Percentiles rank a stretch among this genome's conserved stretches.
Evolutionary conservation across 2,797 vertebrate genomes (phyloP).

Genomic region (Amniataba percoides): DNA sequence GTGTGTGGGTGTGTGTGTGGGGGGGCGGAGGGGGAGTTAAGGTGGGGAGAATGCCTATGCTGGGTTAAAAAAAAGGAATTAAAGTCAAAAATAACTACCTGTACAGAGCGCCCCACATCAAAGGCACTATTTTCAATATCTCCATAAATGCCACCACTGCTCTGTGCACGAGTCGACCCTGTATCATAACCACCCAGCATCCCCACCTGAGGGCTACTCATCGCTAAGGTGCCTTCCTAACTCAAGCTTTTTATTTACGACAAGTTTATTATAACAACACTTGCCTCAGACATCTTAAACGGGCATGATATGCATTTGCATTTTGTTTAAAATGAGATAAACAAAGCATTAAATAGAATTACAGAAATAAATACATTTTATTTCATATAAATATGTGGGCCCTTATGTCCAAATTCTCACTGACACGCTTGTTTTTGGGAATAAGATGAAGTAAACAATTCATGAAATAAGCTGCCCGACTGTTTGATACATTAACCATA

Average conservation of each 20-base stretch:
- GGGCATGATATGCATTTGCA: slow-evolving; percentile 69
- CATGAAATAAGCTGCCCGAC: slow-evolving; percentile 79
- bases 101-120: slow-evolving; percentile 69
- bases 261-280: slow-evolving; percentile 34
- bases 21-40: too few relatives aligned
- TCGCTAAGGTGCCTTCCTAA: slow-evolving; percentile 68
- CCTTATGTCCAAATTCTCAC: slow-evolving; percentile 77
- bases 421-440: slow-evolving; percentile 51
- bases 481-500: slow-evolving; percentile 54
- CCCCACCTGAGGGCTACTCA: slow-evolving; percentile 35
- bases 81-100: slow-evolving; percentile 56
- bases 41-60: slow-evolving; percentile 35
- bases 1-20: slow-evolving; percentile 21
- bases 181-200: slow-evolving; percentile 54
- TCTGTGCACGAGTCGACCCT: slow-evolving; percentile 71
- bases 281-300: slow-evolving; percentile 64
- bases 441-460: slow-evolving; percentile 68
- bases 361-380: slow-evolving; percentile 85
- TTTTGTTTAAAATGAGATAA: slow-evolving; percentile 59
- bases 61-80: slow-evolving; percentile 35
- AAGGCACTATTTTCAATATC: slow-evolving; percentile 80
- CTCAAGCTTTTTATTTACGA: slow-evolving; percentile 37
- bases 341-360: slow-evolving; percentile 81
- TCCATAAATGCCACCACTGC: slow-evolving; percentile 61
- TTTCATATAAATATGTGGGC: slow-evolving; percentile 83